Conservation (phyloP, 1,140 invertebrate species). For the Drosophila nasuta region DNA sequence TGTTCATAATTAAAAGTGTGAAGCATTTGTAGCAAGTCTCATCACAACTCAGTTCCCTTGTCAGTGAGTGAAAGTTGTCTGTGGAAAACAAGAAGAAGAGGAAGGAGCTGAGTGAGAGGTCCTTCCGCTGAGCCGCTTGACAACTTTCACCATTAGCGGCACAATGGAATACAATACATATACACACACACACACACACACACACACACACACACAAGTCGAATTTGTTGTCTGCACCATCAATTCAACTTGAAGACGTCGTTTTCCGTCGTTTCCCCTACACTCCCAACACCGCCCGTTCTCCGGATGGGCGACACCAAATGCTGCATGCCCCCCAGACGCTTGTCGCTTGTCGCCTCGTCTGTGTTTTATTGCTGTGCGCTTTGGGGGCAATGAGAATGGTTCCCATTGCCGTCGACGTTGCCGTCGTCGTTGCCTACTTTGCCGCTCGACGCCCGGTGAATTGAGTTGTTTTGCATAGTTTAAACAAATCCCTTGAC, state of each 20-base stretch:
- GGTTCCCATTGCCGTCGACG: slow-evolving; percentile 34
- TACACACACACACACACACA: slow-evolving; percentile 42
- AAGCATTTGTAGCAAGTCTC: slow-evolving; percentile 10
- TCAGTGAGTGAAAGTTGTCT: slow-evolving; percentile 69
- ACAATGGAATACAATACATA: slow-evolving; percentile 58
- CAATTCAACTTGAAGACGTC: slow-evolving; percentile 79
- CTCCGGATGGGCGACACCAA: slow-evolving; percentile 29
- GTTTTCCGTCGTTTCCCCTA: slow-evolving; percentile 30
- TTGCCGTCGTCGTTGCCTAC: slow-evolving; percentile 46
- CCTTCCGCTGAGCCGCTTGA: slow-evolving; percentile 66
- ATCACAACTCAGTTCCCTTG: slow-evolving; percentile 47
- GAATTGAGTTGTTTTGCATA: slow-evolving; percentile 78
- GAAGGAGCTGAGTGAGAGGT: slow-evolving; percentile 30
- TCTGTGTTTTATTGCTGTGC: slow-evolving; percentile 77
- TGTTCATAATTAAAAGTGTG: neutral
- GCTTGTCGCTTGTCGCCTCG: slow-evolving; percentile 33
- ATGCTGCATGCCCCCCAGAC: slow-evolving; percentile 7
- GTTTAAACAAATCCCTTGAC: slow-evolving; percentile 68
- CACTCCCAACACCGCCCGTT: neutral
- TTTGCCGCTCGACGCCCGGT: slow-evolving; percentile 59
- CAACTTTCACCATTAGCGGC: slow-evolving; percentile 81
- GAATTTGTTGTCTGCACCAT: slow-evolving; percentile 81
- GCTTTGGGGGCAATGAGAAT: slow-evolving; percentile 69
- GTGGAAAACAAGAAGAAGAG: slow-evolving; percentile 55
- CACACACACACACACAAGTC: slow-evolving; percentile 59